Base-by-base conservation (phyloP, 2,888 invertebrate species). In the Pterostichus niger region DNA sequence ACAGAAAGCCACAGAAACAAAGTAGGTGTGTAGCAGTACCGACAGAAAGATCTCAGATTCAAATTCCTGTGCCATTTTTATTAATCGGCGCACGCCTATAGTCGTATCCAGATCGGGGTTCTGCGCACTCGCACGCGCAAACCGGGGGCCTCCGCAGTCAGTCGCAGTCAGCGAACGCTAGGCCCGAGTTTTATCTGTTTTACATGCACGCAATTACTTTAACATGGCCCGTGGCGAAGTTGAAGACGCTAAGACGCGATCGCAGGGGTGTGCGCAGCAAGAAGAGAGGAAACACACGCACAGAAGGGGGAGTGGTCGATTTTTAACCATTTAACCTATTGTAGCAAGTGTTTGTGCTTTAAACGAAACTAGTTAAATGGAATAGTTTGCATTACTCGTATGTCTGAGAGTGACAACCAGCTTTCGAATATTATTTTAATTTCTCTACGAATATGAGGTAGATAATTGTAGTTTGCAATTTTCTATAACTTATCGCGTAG, bases 131-230 rank as follows among this genome's bases (percentile, higher is more conserved):
- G 64, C 61, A 61, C 33, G 61, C 61, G 33, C 64, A 24, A 24
- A 24, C 24, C 24, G 33, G 33, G 64, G n/a, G 49, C 49, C 49
- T 49, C 64, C 33, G 64, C 35, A 64, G 64, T 49, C 35, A 64
- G 64, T 49, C n/a, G 11, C n/a, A 11, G 49, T n/a, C 49, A 49
- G 49, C 49, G 13, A 13, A 49, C 49, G 49, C 49, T 6, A 11
- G 40, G 49, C 13, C 35, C 35, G 35, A 64, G 64, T 64, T 86
- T 86, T 87, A 88, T 88, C 88, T 87, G 85, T 87, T 86, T 87
- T 87, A 87, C 87, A 87, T 86, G 86, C 87, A 87, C 86, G 88
- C 88, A 88, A 88, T 88, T 88, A 88, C 88, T 87, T 87, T 88
- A 87, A 87, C 86, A 87, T 86, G 85, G 87, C 88, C 88, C 86